Base-by-base conservation (phyloP, 1,140 invertebrate species). In the Ectropis grisescens region DNA sequence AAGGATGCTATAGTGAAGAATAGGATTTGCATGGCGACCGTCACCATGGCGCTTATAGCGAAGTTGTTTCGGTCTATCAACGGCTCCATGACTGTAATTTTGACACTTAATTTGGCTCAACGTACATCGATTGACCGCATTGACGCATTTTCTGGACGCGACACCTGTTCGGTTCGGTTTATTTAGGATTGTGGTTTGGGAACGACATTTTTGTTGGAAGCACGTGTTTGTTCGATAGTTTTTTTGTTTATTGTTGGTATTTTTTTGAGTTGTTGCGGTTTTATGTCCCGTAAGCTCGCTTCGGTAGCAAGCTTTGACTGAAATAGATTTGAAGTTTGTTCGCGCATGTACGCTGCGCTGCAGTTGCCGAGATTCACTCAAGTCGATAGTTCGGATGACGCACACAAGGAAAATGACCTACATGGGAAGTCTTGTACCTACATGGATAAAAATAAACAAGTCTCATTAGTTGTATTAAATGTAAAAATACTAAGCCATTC, bases 1-100 rank as follows among this genome's bases (percentile, higher is more conserved):
- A 89, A 85, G 6, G 92, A 92, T 14, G 93, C 93, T 37, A 96
- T 88, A 10, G 88, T 84, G 70, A 96, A 97, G 80, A 96, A 97
- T 23, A 93, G 85, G 25, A 96, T 84, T 78, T 96, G 94, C 91
- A 97, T 92, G 2, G 84, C 86, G 25, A 93, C 87, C 3, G 93
- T 94, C 5, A 95, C 92, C 58, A 95, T 93, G 9, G 92, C 93
- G 83, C 93, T 94, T 29, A 96, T 90, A 27, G 91, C 91, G 56
- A 95, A 88, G 68, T 97, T 93, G 80, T 95, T 91, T 42, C 89
- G 88, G 78, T 96, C 94, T 47, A 94, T 84, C 34, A 95, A 90
- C 87, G 93, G 85, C 72, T 85, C 79, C 61, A 76, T 82, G 28
- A 67, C 62, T 71, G 62, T 36, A 48, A 57, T 43, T 69, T 72